Conservation (phyloP, 2,113 vertebrate genomes). For the Cyprinodon tularosa region DNA sequence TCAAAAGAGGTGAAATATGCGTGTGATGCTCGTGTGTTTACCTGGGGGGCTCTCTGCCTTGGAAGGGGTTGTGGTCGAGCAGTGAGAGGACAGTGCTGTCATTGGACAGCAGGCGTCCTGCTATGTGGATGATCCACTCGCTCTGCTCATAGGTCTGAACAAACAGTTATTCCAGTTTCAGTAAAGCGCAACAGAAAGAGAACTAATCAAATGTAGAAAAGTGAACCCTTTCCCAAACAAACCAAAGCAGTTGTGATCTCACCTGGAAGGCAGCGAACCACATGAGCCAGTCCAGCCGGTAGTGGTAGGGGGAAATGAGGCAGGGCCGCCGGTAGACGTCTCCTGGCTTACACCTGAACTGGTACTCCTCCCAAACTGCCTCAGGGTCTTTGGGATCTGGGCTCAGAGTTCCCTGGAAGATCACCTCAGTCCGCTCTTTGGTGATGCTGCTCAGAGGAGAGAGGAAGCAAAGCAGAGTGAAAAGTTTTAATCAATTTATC, state of each 20-base stretch:
- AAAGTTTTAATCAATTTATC: not conserved
- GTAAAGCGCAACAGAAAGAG: not conserved
- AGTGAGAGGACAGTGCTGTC: constrained; percentile 85
- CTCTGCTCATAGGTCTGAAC: constrained; percentile 95
- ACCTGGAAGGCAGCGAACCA: constrained; percentile 98
- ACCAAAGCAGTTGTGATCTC: not conserved
- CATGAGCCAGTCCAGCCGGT: constrained; percentile 98
- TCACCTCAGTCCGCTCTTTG: constrained; percentile 92
- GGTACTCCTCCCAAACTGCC: constrained; percentile 91
- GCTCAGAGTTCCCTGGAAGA: constrained; percentile 91
- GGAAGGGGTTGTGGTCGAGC: constrained; percentile 87
- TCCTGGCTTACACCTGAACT: constrained; percentile 95
- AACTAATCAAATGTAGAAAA: not conserved
- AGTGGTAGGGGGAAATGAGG: constrained; percentile 91
- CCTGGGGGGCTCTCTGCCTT: constrained; percentile 82
- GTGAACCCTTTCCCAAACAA: too few relatives aligned
- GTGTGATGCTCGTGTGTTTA: constrained; percentile 42
- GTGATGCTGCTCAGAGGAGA: constrained; percentile 82
- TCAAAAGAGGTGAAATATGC: not conserved
- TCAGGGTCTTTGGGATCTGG: constrained; percentile 80
- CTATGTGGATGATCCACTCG: constrained; percentile 94
- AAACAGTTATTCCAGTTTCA: not conserved
- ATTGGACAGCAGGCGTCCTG: constrained; percentile 88
- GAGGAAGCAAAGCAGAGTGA: not conserved
- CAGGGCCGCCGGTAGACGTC: constrained; percentile 83